These are phyloP conservation scores for Indicator indicator DNA, from an alignment of 2,113 vertebrate genomes.

Conservation along the genomic window DNA sequence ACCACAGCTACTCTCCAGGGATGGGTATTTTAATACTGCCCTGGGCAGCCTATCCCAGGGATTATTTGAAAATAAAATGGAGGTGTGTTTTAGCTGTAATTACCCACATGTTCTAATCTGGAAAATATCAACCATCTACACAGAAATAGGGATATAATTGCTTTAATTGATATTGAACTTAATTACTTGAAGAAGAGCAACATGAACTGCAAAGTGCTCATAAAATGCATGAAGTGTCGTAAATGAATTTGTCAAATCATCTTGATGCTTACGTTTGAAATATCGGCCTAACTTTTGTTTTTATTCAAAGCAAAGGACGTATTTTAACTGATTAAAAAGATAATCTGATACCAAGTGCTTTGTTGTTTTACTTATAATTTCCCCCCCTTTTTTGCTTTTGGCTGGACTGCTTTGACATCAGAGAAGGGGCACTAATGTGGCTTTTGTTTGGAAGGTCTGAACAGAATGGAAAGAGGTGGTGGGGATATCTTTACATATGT, in stretches of 20 bases:
- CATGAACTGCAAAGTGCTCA: background rate
- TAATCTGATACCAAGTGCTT: background rate
- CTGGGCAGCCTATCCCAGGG: background rate
- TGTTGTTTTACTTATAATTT: no score
- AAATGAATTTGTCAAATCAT: background rate
- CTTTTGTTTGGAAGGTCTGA: background rate
- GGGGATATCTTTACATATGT: background rate
- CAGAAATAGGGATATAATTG: background rate
- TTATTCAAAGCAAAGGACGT: background rate
- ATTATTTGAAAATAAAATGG: background rate
- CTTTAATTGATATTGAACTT: background rate
- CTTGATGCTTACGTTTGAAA: background rate
- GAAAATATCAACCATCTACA: background rate
- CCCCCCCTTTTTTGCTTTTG: background rate
- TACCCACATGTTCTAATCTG: background rate
- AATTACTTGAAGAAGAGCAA: background rate
- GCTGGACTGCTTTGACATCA: background rate
- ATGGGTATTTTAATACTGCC: no score
- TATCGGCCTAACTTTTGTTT: background rate
- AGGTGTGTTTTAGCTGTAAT: background rate
- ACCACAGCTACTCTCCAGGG: no score
- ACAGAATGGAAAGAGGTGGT: background rate
- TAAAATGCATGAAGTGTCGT: background rate
- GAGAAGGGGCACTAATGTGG: background rate
- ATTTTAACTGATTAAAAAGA: background rate